Conservation (phyloP, 1,140 invertebrate genomes). For the Formica exsecta region DNA sequence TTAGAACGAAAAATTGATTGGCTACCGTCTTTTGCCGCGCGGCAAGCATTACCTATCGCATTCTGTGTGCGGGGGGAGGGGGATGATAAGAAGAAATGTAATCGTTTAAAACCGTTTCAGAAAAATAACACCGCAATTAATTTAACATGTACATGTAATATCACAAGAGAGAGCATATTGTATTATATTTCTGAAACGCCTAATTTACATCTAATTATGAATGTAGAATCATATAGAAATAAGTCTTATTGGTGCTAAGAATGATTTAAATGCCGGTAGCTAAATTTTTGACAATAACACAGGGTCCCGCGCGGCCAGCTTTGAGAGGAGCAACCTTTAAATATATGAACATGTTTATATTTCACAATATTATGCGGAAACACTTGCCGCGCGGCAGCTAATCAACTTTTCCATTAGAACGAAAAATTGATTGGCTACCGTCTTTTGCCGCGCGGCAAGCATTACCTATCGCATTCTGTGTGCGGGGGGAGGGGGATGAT, state of each 20-base stretch:
- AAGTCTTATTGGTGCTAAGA: constrained; percentile 22
- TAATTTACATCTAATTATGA: neutral
- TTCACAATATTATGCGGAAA: neutral
- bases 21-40: too few relatives aligned
- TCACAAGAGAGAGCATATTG: constrained; percentile 41
- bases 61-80: too few relatives aligned
- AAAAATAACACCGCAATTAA: constrained; percentile 40
- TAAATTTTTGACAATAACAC: constrained; percentile 89
- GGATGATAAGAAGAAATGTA: constrained; percentile 7
- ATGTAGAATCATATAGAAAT: neutral
- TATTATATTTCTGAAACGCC: constrained; percentile 34
- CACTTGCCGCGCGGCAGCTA: too few relatives aligned
- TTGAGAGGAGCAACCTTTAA: constrained; percentile 90
- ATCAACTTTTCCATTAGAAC: too few relatives aligned
- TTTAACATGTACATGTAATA: constrained; percentile 39
- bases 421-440: too few relatives aligned
- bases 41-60: too few relatives aligned
- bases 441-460: too few relatives aligned
- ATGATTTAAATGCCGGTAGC: constrained; percentile 22
- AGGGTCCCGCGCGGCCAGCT: constrained; percentile 94
- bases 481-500: too few relatives aligned
- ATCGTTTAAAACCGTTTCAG: constrained; percentile 36
- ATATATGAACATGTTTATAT: constrained; percentile 63
- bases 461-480: too few relatives aligned
- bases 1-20: too few relatives aligned